phyloP scores from a whole-genome alignment of 2,888 invertebrate genomes.

The Rutpela maculata region DNA sequence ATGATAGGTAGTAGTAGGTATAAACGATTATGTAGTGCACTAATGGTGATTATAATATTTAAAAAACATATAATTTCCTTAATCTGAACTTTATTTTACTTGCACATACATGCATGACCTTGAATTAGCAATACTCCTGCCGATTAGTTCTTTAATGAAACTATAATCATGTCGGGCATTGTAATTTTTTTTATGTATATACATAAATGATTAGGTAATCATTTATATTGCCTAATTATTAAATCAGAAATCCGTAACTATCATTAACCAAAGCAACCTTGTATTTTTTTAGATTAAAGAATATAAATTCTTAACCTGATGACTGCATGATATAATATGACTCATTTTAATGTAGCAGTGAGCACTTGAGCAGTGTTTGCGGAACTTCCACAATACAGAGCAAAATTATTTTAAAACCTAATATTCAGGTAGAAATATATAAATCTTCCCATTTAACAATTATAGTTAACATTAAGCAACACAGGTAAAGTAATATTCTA shows the following conservation, averaged over 20 bases:
- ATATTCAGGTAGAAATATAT: no score
- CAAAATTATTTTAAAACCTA: no score
- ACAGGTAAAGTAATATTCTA: no score
- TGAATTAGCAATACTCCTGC: not conserved
- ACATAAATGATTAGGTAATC: not conserved
- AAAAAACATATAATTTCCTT: conserved; percentile 41
- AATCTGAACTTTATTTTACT: not conserved
- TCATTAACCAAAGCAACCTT: not conserved
- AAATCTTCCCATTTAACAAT: no score
- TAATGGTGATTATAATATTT: not conserved
- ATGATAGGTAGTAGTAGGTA: not conserved
- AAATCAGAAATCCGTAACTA: not conserved
- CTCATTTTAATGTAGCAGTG: not conserved
- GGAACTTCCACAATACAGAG: no score
- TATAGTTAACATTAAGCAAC: no score
- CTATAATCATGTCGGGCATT: not conserved
- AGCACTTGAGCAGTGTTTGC: not conserved
- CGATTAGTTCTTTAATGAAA: not conserved
- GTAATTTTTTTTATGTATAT: not conserved
- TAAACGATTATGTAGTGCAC: not conserved
- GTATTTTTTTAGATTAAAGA: not conserved
- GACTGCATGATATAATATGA: not conserved
- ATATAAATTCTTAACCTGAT: not conserved
- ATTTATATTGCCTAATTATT: not conserved
- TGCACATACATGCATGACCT: not conserved